Evolutionary conservation across 2,113 vertebrate species (phyloP).

Genomic region (Myrmophylax atrothorax): DNA sequence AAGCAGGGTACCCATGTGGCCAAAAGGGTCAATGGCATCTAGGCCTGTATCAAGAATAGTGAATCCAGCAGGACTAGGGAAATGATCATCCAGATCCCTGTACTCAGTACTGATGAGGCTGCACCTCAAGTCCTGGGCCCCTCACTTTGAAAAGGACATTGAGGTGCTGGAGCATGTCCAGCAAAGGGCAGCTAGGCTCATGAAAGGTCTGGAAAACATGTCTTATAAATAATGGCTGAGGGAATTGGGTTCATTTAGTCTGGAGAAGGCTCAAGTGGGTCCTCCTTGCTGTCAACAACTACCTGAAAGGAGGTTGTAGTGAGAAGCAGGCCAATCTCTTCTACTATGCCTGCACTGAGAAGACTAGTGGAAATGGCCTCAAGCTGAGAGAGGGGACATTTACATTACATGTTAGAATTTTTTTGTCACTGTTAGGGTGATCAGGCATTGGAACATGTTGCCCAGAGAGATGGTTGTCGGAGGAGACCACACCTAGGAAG

Average conservation of each 20-base stretch:
- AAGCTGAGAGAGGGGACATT: not conserved
- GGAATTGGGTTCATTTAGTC: not conserved
- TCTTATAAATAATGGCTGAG: not conserved
- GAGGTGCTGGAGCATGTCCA: not conserved
- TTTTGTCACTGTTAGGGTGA: not conserved
- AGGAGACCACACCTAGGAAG: no score
- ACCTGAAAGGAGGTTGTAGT: not conserved
- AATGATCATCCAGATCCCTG: not conserved
- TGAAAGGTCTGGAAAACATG: not conserved
- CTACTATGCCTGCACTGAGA: not conserved
- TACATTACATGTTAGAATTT: not conserved
- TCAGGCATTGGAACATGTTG: no score
- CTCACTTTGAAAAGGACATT: not conserved
- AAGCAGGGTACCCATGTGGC: not conserved
- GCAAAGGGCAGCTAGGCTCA: not conserved
- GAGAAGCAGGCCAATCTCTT: not conserved
- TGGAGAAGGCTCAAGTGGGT: not conserved
- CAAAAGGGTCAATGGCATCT: not conserved
- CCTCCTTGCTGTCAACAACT: not conserved
- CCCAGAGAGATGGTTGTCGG: not conserved
- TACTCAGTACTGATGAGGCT: not conserved
- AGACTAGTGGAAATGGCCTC: not conserved
- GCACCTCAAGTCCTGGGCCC: not conserved
- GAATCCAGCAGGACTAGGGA: not conserved
- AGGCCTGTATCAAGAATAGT: not conserved